These are phyloP conservation scores for Tinamus major DNA, from an alignment of 2,797 vertebrate genomes.

Conservation along the genomic window DNA sequence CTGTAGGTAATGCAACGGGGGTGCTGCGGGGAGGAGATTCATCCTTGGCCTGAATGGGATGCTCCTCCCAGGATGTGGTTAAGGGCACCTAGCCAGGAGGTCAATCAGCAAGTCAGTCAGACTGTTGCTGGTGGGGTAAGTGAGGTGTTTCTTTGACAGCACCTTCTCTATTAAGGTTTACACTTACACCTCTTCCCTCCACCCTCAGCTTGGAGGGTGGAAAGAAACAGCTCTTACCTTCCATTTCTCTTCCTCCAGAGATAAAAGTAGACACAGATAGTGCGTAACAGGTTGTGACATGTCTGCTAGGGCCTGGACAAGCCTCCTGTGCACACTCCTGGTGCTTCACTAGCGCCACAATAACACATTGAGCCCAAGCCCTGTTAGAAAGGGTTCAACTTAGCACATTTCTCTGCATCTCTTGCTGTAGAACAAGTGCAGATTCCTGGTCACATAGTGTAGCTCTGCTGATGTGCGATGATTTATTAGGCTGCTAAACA, in stretches of 20 bases:
- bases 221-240: background rate
- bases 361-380: background rate
- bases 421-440: rapidly evolving
- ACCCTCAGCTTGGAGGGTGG: background rate
- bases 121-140: background rate
- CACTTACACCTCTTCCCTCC: background rate
- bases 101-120: background rate
- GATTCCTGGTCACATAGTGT: rapidly evolving
- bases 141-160: background rate
- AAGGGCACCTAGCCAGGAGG: background rate
- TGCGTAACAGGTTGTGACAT: background rate
- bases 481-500: background rate
- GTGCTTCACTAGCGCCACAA: background rate
- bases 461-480: background rate
- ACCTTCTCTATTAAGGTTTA: background rate
- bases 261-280: background rate
- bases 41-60: background rate
- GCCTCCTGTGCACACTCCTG: background rate
- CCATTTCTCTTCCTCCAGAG: background rate
- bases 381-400: background rate
- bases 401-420: background rate
- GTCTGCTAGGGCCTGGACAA: background rate
- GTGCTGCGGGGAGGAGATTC: background rate
- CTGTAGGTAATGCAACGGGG: background rate
- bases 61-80: background rate